Evolutionary conservation across 1,140 invertebrate genomes (phyloP).

Genomic region (Hesperophylax magnus): DNA sequence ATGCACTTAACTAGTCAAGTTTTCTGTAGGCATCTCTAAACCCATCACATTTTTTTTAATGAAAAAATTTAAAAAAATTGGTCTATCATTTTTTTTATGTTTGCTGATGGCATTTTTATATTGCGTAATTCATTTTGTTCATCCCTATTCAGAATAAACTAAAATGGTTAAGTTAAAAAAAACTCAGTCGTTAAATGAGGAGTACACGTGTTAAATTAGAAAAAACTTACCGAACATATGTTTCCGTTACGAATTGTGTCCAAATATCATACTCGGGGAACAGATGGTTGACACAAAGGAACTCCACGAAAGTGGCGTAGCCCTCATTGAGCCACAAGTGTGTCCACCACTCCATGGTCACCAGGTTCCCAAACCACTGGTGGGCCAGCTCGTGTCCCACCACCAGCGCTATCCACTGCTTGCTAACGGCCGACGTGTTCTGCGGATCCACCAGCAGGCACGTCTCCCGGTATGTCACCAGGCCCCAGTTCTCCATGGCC

Average conservation of each 20-base stretch:
- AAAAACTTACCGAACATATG: slow-evolving; percentile 73
- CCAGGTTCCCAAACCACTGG: slow-evolving; percentile 90
- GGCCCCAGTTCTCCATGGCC: slow-evolving; percentile 98
- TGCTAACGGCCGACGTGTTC: slow-evolving; percentile 85
- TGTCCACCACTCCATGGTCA: slow-evolving; percentile 94
- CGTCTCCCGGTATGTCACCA: slow-evolving; percentile 81
- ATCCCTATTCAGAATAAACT: too few relatives aligned
- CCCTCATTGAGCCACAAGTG: slow-evolving; percentile 94
- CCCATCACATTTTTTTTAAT: too few relatives aligned
- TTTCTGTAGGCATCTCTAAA: too few relatives aligned
- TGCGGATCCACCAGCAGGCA: slow-evolving; percentile 87
- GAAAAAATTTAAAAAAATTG: too few relatives aligned
- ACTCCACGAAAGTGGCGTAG: slow-evolving; percentile 92
- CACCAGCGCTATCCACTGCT: slow-evolving; percentile 90
- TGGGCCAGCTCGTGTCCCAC: slow-evolving; percentile 92
- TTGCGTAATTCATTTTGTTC: too few relatives aligned
- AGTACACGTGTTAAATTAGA: slow-evolving; percentile 21
- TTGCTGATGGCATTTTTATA: too few relatives aligned
- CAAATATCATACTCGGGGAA: slow-evolving; percentile 96
- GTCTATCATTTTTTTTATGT: too few relatives aligned
- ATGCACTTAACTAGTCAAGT: too few relatives aligned
- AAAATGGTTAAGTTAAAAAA: too few relatives aligned
- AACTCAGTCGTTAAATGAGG: too few relatives aligned
- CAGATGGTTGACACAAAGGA: slow-evolving; percentile 87
- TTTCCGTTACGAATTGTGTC: slow-evolving; percentile 92